These are phyloP conservation scores for Borostomias antarcticus DNA, from an alignment of 2,797 vertebrate genomes.

Conservation along the genomic window DNA sequence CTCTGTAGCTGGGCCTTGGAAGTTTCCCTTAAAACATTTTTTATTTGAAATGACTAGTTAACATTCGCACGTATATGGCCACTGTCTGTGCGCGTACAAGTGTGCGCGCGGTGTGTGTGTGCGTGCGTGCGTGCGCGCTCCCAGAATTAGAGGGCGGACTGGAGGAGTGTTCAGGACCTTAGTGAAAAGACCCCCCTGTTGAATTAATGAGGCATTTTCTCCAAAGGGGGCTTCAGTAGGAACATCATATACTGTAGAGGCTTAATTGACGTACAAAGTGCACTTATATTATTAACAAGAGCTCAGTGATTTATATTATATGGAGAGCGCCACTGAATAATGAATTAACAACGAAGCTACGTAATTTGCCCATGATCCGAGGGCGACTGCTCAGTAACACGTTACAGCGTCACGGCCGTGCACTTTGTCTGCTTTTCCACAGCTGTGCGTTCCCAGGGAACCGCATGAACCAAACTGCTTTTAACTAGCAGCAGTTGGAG, in stretches of 20 bases:
- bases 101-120: background rate
- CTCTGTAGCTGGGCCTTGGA: too few species aligned
- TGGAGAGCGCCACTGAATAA: conserved; percentile 51
- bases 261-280: conserved; percentile 72
- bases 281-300: conserved; percentile 61
- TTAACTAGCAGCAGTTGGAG: background rate
- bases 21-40: too few species aligned
- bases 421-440: background rate
- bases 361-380: background rate
- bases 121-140: background rate
- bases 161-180: too few species aligned
- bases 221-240: conserved; percentile 65
- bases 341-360: conserved; percentile 49
- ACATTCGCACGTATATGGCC: too few species aligned
- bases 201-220: conserved; percentile 67
- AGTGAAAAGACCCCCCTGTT: conserved; percentile 33
- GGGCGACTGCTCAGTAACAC: background rate
- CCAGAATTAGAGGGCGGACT: conserved; percentile 11
- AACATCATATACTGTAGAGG: conserved; percentile 63
- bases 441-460: conserved; percentile 14
- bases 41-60: background rate
- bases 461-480: background rate
- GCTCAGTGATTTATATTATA: conserved; percentile 65
- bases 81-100: too few species aligned
- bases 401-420: background rate